These are phyloP conservation scores for Menidia menidia DNA, from an alignment of 2,797 vertebrate species.

Conservation along the genomic window DNA sequence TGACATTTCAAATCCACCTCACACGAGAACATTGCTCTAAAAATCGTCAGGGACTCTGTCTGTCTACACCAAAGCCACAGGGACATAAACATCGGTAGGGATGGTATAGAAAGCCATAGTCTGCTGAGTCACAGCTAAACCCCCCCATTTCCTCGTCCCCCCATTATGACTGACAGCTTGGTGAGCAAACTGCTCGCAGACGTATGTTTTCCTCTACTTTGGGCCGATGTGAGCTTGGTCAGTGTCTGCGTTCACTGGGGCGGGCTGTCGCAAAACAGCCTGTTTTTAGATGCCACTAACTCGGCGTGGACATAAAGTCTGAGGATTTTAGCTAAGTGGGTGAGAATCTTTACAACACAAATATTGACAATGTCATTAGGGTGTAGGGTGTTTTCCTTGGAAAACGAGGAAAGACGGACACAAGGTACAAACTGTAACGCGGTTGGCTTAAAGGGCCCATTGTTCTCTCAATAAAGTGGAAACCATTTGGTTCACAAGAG, in stretches of 20 bases:
- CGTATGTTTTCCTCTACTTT: not conserved
- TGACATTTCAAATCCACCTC: not conserved
- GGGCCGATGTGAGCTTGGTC: not conserved
- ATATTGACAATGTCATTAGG: too few species aligned
- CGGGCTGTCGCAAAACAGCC: too few species aligned
- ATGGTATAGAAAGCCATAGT: not conserved
- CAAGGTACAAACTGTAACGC: not conserved
- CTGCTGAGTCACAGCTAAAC: not conserved
- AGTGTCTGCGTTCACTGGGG: not conserved
- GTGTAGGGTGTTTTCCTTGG: too few species aligned
- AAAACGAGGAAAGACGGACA: slow-evolving; percentile 3
- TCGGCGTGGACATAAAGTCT: too few species aligned
- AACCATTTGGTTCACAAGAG: slow-evolving; percentile 27
- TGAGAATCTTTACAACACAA: too few species aligned
- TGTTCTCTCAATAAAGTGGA: slow-evolving; percentile 29
- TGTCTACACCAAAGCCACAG: too few species aligned
- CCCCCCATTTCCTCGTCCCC: not conserved
- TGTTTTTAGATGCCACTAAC: too few species aligned
- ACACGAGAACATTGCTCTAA: too few species aligned
- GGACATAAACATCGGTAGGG: not conserved
- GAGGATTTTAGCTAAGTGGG: too few species aligned
- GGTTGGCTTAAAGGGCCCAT: slow-evolving; percentile 21
- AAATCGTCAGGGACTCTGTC: too few species aligned
- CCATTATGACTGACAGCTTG: not conserved
- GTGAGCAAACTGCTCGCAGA: slow-evolving; percentile 1